A percentile compares a stretch with the other conserved stretches of the same genome.
Conservation (phyloP, 2,888 invertebrate genomes). For the Balanococcus diminutus region DNA sequence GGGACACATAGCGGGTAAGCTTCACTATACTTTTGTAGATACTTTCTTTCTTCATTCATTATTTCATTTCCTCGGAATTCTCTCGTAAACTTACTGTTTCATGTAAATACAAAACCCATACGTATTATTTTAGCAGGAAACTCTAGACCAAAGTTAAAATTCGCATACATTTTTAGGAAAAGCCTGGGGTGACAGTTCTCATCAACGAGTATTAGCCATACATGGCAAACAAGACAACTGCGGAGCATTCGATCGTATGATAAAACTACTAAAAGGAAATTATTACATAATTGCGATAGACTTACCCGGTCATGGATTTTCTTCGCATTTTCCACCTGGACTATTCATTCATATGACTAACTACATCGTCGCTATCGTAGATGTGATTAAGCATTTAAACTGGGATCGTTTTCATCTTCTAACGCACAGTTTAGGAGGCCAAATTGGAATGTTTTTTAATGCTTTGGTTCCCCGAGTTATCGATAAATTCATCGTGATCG, state of each 20-base stretch:
- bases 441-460: constrained; percentile 59
- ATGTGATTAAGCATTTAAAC: constrained; percentile 61
- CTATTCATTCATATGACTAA: constrained; percentile 60
- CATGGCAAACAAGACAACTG: constrained; percentile 63
- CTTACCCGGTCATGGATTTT: constrained; percentile 63
- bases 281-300: constrained; percentile 62
- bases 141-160: not conserved
- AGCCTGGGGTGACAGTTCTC: constrained; percentile 59
- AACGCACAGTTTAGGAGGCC: constrained; percentile 63
- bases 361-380: constrained; percentile 59
- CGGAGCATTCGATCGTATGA: constrained; percentile 62
- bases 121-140: not conserved
- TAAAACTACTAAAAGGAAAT: constrained; percentile 61
- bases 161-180: constrained; percentile 59
- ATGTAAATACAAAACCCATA: not conserved
- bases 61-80: not conserved
- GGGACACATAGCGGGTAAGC: constrained; percentile 60
- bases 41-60: not conserved
- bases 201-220: constrained; percentile 61
- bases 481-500: constrained; percentile 60
- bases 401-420: constrained; percentile 61
- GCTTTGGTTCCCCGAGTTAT: constrained; percentile 59
- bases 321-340: constrained; percentile 62
- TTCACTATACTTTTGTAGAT: not conserved
- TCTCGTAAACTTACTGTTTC: not conserved